These are phyloP conservation scores for Sakesphorus luctuosus DNA, from an alignment of 2,113 vertebrate species.

Conservation along the genomic window DNA sequence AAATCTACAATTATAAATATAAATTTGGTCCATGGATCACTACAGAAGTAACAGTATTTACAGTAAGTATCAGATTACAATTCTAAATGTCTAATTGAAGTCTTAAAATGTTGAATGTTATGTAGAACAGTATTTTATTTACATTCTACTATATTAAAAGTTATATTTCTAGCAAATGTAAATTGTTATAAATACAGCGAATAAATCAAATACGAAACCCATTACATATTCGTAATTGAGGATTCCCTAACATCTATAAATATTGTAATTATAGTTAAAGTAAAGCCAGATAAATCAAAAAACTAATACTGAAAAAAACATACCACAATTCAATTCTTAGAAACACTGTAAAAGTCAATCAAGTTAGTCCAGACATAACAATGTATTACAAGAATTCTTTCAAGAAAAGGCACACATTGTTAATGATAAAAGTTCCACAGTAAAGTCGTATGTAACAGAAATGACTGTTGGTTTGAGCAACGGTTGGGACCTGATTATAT, in stretches of 20 bases:
- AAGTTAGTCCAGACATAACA: constrained; percentile 81
- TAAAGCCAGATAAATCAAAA: constrained; percentile 68
- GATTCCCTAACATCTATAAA: constrained; percentile 81
- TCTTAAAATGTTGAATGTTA: constrained; percentile 77
- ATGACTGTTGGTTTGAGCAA: constrained; percentile 34
- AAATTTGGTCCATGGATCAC: constrained; percentile 96
- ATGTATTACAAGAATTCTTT: constrained; percentile 80
- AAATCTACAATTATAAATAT: constrained; percentile 99
- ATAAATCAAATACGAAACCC: constrained; percentile 79
- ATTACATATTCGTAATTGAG: constrained; percentile 48
- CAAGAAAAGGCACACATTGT: constrained; percentile 90
- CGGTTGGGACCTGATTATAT: constrained; percentile 22
- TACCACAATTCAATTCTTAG: constrained; percentile 75
- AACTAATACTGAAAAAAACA: constrained; percentile 75
- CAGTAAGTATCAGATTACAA: constrained; percentile 88
- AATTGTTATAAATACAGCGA: constrained; percentile 82
- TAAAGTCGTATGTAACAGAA: constrained; percentile 60
- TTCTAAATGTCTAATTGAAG: constrained; percentile 72
- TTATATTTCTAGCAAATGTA: constrained; percentile 77
- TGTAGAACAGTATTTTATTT: constrained; percentile 80
- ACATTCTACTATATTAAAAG: constrained; percentile 83
- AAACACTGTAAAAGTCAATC: constrained; percentile 79
- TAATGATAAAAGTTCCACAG: constrained; percentile 78
- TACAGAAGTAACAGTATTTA: constrained; percentile 89
- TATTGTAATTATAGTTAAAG: constrained; percentile 80